Percentiles rank a stretch among this genome's conserved stretches.
These are phyloP conservation scores for Thereuonema tuberculata DNA, from an alignment of 1,140 invertebrate genomes.

Conservation along the genomic window DNA sequence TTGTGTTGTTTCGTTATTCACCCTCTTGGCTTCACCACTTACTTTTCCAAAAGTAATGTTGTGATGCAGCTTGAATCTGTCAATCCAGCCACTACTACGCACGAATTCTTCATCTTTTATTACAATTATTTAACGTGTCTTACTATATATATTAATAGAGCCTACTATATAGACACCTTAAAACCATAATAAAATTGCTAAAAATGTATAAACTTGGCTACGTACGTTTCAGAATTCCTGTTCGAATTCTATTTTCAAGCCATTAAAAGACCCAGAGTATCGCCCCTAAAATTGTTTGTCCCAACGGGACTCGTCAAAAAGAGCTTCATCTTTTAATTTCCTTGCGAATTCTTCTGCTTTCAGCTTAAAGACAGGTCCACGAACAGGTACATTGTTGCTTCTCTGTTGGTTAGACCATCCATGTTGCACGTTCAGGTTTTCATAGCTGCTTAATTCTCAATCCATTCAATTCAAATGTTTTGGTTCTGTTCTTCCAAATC, in stretches of 20 bases:
- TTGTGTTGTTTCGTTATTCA: slow-evolving; percentile 12
- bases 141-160: too few relatives aligned
- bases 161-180: too few relatives aligned
- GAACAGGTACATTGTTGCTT: slow-evolving; percentile 11
- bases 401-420: slow-evolving; percentile 19
- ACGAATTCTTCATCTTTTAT: slow-evolving; percentile 20
- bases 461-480: slow-evolving; percentile 2
- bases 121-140: too few relatives aligned
- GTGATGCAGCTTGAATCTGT: slow-evolving; percentile 20
- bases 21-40: slow-evolving; percentile 11
- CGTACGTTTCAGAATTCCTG: too few relatives aligned
- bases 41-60: slow-evolving; percentile 19
- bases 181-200: too few relatives aligned
- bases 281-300: too few relatives aligned
- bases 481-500: slow-evolving; percentile 5
- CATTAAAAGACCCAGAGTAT: too few relatives aligned
- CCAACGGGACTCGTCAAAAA: too few relatives aligned
- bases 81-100: slow-evolving; percentile 21
- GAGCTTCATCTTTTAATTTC: slow-evolving; percentile 18
- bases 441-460: neutral
- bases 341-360: too few relatives aligned
- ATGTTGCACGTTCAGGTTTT: slow-evolving; percentile 13
- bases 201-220: too few relatives aligned
- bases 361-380: slow-evolving; percentile 16
- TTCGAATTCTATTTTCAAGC: too few relatives aligned